phyloP scores from a whole-genome alignment of 2,113 vertebrate species.

The Rattus norvegicus region DNA sequence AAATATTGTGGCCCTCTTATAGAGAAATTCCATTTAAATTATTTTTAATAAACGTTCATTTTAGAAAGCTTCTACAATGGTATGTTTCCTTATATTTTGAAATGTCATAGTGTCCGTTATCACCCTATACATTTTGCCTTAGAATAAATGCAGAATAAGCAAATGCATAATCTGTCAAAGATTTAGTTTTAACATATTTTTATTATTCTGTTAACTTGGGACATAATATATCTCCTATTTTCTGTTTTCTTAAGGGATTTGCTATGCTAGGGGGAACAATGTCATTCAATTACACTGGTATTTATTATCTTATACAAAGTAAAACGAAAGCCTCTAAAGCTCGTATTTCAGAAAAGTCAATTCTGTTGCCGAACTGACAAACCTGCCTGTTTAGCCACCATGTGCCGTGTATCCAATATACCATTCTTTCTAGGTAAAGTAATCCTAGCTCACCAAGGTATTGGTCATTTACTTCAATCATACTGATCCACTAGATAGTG shows the following conservation, averaged over 20 bases:
- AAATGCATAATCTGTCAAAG: slow-evolving; percentile 2
- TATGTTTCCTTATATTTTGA: neutral
- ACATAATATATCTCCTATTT: neutral
- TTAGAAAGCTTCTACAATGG: neutral
- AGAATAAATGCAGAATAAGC: neutral
- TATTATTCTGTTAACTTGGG: neutral
- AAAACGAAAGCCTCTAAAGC: neutral
- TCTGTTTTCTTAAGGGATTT: slow-evolving; percentile 4
- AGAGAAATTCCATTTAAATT: neutral
- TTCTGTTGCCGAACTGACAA: neutral
- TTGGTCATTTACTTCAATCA: neutral
- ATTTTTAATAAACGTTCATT: neutral
- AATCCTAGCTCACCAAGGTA: neutral
- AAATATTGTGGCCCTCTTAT: neutral
- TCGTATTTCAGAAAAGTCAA: neutral
- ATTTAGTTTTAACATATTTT: neutral
- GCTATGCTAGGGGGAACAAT: neutral
- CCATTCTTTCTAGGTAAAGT: neutral
- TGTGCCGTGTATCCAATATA: neutral
- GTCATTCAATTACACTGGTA: neutral
- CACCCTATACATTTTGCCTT: neutral
- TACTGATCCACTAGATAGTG: neutral
- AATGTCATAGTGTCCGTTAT: neutral
- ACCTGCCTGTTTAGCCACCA: neutral
- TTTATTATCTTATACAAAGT: neutral